A percentile compares a stretch with the other conserved stretches of the same genome.
These are phyloP conservation scores for Pogonocichla stellata DNA, from an alignment of 2,113 vertebrate genomes.

Conservation along the genomic window DNA sequence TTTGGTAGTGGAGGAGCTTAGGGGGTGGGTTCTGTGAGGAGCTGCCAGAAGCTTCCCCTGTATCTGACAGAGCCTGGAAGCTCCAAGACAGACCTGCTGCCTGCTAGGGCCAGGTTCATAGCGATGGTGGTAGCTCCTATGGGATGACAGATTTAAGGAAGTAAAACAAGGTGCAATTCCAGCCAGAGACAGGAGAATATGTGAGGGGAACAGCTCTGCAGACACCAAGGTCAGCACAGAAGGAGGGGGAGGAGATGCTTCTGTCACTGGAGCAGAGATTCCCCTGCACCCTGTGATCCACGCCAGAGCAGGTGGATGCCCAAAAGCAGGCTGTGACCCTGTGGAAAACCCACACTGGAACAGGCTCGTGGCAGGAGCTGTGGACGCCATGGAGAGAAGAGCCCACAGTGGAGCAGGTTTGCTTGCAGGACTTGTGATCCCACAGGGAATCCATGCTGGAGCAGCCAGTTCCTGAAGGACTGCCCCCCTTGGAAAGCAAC, in stretches of 20 bases:
- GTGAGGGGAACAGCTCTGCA: background rate
- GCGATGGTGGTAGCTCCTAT: background rate
- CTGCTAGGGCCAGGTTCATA: background rate
- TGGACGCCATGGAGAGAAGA: background rate
- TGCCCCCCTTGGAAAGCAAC: background rate
- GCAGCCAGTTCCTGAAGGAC: background rate
- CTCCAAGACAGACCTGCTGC: background rate
- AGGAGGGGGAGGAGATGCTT: background rate
- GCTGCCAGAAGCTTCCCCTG: background rate
- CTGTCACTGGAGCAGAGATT: background rate
- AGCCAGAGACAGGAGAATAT: background rate
- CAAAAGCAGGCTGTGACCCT: background rate
- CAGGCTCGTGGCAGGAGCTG: background rate
- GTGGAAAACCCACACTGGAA: background rate
- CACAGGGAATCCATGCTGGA: rapidly evolving
- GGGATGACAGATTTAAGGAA: background rate
- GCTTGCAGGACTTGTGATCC: background rate
- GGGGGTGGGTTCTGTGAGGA: background rate
- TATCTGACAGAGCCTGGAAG: background rate
- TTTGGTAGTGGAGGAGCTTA: background rate
- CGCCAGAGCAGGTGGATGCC: too few relatives aligned
- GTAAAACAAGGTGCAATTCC: rapidly evolving
- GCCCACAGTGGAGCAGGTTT: background rate
- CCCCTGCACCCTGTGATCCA: background rate
- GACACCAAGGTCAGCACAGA: background rate